Percentiles rank a stretch among this genome's conserved stretches.
phyloP scores from a whole-genome alignment of 64 coral and sea anemone species.

The Porites lutea region DNA sequence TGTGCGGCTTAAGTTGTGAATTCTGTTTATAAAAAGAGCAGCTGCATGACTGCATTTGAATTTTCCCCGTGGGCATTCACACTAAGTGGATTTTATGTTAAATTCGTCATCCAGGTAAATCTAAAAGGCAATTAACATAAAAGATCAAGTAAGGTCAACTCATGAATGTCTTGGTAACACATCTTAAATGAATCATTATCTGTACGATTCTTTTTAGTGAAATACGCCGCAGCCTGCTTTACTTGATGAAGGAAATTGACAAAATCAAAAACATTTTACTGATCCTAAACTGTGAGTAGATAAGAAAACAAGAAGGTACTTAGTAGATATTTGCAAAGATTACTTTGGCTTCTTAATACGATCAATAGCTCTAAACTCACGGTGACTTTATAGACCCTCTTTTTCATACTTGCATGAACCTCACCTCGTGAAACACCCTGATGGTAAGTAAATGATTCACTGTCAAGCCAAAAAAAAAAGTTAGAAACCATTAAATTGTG shows the following conservation, averaged over 20 bases:
- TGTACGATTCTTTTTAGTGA: neutral
- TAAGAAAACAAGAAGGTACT: neutral
- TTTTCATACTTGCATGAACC: slow-evolving; percentile 43
- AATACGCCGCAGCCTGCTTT: neutral
- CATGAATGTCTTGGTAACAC: slow-evolving; percentile 1
- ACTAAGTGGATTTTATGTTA: slow-evolving; percentile 2
- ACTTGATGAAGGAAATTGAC: neutral
- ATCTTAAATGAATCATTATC: neutral
- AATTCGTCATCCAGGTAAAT: slow-evolving; percentile 1
- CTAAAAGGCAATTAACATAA: neutral
- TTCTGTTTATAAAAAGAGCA: slow-evolving; percentile 23
- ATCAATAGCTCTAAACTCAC: slow-evolving; percentile 18
- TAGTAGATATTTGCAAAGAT: slow-evolving; percentile 1
- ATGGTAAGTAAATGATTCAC: slow-evolving; percentile 29
- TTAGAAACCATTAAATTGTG: too few relatives aligned
- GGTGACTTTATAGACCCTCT: slow-evolving; percentile 28
- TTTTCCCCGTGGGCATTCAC: slow-evolving; percentile 13
- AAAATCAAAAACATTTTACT: neutral
- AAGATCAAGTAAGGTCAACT: neutral
- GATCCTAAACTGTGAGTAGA: neutral
- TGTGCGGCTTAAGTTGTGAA: slow-evolving; percentile 13
- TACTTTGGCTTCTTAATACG: neutral
- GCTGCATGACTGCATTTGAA: slow-evolving; percentile 34
- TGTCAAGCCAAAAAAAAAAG: too few relatives aligned
- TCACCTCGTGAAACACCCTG: slow-evolving; percentile 14